Conservation (phyloP, 2,888 invertebrate species). For the Dryadula phaetusa region DNA sequence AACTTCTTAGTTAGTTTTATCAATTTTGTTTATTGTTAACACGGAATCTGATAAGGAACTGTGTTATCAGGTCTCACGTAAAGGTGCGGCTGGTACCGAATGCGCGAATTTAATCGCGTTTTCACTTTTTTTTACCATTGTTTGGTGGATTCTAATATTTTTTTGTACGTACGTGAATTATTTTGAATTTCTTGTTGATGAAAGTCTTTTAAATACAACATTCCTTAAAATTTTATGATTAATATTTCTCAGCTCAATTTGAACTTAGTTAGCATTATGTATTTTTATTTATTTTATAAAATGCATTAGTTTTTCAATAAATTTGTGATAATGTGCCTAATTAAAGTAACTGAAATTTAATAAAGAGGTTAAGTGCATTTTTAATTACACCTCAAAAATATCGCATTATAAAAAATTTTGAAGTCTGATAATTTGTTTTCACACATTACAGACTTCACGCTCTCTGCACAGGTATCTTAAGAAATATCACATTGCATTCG, state of each 20-base stretch:
- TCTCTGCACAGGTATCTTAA: constrained; percentile 67
- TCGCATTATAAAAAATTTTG: constrained; percentile 13
- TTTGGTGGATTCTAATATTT: background rate
- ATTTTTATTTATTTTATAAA: background rate
- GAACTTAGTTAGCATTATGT: no score
- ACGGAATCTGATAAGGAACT: constrained; percentile 56
- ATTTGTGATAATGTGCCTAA: background rate
- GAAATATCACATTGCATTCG: constrained; percentile 49
- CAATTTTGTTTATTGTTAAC: constrained; percentile 31
- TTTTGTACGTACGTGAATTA: background rate
- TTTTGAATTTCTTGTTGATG: background rate
- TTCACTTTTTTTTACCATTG: constrained; percentile 27
- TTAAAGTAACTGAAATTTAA: background rate
- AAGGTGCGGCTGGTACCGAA: constrained; percentile 43
- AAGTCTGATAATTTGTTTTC: constrained; percentile 33
- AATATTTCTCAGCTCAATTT: no score
- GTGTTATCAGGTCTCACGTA: constrained; percentile 56
- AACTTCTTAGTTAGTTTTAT: constrained; percentile 35
- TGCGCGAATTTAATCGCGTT: constrained; percentile 34
- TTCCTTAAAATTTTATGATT: no score
- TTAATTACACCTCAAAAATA: constrained; percentile 19
- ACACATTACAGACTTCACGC: constrained; percentile 56
- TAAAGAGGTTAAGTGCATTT: constrained; percentile 25
- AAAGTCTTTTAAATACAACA: no score
- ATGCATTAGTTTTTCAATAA: background rate